Percentiles rank a stretch among this genome's conserved stretches.
phyloP scores from a whole-genome alignment of 2,888 invertebrate genomes.

The Prenolepis imparis region DNA sequence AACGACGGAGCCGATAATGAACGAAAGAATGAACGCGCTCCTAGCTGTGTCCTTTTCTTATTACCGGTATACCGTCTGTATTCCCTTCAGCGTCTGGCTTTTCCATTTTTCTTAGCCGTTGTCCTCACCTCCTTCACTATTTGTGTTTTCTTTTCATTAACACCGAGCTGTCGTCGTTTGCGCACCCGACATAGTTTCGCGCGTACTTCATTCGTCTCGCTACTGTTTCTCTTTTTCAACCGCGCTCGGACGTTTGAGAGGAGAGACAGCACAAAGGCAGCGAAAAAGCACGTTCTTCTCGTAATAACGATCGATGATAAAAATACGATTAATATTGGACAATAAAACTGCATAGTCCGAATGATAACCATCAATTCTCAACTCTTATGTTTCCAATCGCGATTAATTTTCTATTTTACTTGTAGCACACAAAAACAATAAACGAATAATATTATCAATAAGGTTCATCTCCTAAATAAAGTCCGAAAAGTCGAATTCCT shows the following conservation, averaged over 20 bases:
- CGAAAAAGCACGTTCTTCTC: conserved; percentile 12
- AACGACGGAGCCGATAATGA: conserved; percentile 51
- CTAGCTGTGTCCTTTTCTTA: conserved; percentile 77
- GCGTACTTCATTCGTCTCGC: conserved; percentile 51
- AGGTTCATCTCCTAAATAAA: background rate
- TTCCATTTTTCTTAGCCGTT: conserved; percentile 62
- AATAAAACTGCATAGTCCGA: conserved; percentile 6
- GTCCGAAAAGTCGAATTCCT: background rate
- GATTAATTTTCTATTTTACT: background rate
- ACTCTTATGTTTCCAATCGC: background rate
- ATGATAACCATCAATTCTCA: conserved; percentile 35
- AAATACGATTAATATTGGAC: conserved; percentile 22
- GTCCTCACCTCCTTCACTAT: conserved; percentile 67
- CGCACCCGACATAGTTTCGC: conserved; percentile 46
- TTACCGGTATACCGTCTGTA: conserved; percentile 71
- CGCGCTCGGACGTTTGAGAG: background rate
- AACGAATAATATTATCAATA: background rate
- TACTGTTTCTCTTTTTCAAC: conserved; percentile 45
- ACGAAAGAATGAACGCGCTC: conserved; percentile 33
- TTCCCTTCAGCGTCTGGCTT: conserved; percentile 51
- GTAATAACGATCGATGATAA: conserved; percentile 28
- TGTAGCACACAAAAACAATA: background rate
- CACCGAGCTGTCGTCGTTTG: conserved; percentile 60
- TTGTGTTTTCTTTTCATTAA: conserved; percentile 84
- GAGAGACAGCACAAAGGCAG: background rate